Conservation (phyloP, 2,113 vertebrate genomes). For the Neofelis nebulosa region DNA sequence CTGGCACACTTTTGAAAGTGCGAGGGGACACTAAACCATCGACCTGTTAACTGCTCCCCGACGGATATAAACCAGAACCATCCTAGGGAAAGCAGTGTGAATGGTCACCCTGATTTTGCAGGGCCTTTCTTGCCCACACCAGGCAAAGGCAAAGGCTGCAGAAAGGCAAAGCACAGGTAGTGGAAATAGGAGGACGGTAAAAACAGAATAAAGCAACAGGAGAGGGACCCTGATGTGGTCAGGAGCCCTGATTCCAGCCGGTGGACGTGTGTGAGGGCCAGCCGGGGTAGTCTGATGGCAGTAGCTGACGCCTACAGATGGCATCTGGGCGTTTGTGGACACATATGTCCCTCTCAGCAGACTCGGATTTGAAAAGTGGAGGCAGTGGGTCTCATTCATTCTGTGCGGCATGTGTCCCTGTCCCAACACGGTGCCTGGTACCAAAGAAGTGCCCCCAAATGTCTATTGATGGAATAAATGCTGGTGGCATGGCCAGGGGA, state of each 20-base stretch:
- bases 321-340: neutral
- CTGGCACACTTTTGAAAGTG: neutral
- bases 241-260: too few relatives aligned
- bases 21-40: neutral
- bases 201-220: neutral
- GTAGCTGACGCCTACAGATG: neutral
- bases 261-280: fast-evolving
- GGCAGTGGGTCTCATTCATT: neutral
- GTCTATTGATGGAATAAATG: neutral
- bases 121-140: too few relatives aligned
- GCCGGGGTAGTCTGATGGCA: fast-evolving
- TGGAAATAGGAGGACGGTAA: neutral
- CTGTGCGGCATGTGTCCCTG: neutral
- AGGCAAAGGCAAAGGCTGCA: neutral
- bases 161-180: neutral
- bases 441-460: neutral
- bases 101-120: neutral
- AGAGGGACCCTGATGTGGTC: neutral
- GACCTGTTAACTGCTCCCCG: neutral
- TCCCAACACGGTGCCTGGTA: too few relatives aligned
- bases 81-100: neutral
- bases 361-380: neutral
- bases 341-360: neutral
- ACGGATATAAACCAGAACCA: neutral
- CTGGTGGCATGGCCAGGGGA: neutral